Conservation (phyloP, 2,113 vertebrate genomes). For the Columbina picui region DNA sequence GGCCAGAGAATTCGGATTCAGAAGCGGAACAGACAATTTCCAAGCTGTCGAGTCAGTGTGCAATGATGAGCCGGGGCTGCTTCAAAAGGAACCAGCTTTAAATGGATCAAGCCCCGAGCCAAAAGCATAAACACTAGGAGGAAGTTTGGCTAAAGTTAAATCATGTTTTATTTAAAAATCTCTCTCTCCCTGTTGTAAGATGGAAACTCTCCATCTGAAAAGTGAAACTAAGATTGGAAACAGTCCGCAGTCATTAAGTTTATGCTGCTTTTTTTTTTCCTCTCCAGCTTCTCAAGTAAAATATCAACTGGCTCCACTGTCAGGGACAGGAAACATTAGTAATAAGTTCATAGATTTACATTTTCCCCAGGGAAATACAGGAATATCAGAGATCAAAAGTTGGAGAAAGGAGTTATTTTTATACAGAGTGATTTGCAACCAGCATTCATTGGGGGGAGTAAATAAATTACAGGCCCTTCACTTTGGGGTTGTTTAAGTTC, state of each 20-base stretch:
- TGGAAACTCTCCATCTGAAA: constrained; percentile 77
- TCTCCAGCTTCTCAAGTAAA: constrained; percentile 68
- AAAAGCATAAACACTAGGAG: constrained; percentile 76
- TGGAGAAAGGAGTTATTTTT: constrained; percentile 77
- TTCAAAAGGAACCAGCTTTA: constrained; percentile 71
- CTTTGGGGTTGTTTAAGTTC: constrained; percentile 57
- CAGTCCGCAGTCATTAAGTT: constrained; percentile 73
- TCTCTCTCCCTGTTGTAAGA: constrained; percentile 67
- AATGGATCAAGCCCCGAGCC: constrained; percentile 64
- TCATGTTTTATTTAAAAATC: constrained; percentile 78
- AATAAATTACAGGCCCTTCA: constrained; percentile 69
- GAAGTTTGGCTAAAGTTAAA: constrained; percentile 80
- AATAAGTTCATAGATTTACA: constrained; percentile 80
- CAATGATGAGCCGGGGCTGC: constrained; percentile 51
- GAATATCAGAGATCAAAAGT: constrained; percentile 77
- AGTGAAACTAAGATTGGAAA: constrained; percentile 78
- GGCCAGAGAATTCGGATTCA: neutral
- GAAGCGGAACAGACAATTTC: constrained; percentile 7
- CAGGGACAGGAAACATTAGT: constrained; percentile 80
- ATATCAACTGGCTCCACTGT: constrained; percentile 81
- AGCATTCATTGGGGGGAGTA: constrained; percentile 65
- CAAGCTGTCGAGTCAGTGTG: neutral
- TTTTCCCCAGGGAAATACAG: constrained; percentile 76
- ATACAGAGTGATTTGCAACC: constrained; percentile 73
- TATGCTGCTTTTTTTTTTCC: constrained; percentile 32